phyloP scores from a whole-genome alignment of 1,140 invertebrate species.

The Listronotus bonariensis region DNA sequence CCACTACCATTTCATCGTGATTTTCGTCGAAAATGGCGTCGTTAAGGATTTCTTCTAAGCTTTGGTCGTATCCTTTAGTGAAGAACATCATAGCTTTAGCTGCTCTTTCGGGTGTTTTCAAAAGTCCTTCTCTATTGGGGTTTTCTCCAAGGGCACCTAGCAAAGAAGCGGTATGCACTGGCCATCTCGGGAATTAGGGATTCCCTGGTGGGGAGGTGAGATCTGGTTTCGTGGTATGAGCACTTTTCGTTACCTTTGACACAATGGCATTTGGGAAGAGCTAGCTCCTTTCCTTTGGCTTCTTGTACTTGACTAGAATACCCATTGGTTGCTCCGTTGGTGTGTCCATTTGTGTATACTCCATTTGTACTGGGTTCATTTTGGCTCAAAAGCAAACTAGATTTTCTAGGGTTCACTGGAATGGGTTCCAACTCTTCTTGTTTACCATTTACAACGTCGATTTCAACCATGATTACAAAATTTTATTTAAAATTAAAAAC shows the following conservation, averaged over 20 bases:
- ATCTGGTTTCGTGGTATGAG: conserved; percentile 86
- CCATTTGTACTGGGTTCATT: conserved; percentile 9
- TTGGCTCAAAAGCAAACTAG: not conserved
- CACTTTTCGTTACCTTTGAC: conserved; percentile 83
- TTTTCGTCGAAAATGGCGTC: conserved; percentile 98
- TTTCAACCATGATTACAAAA: conserved; percentile 25
- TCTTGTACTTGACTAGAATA: not conserved
- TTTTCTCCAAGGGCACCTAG: conserved; percentile 88
- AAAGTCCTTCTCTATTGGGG: conserved; percentile 86
- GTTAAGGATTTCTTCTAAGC: conserved; percentile 93
- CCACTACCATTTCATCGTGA: conserved; percentile 99
- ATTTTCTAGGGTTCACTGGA: conserved; percentile 12
- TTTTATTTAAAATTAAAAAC: conserved; percentile 5
- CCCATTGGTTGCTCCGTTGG: conserved; percentile 13
- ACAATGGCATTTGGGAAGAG: conserved; percentile 32
- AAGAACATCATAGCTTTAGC: conserved; percentile 99
- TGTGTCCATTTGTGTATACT: not conserved
- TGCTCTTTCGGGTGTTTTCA: conserved; percentile 96
- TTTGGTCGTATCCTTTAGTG: conserved; percentile 99
- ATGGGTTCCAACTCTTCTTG: conserved; percentile 6
- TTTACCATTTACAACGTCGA: conserved; percentile 26
- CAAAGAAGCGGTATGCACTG: conserved; percentile 77
- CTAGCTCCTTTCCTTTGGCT: conserved; percentile 11
- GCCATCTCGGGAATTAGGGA: conserved; percentile 86
- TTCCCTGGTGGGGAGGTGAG: conserved; percentile 83